phyloP scores from a whole-genome alignment of 2,797 vertebrate species.

The Brachymystax lenok region DNA sequence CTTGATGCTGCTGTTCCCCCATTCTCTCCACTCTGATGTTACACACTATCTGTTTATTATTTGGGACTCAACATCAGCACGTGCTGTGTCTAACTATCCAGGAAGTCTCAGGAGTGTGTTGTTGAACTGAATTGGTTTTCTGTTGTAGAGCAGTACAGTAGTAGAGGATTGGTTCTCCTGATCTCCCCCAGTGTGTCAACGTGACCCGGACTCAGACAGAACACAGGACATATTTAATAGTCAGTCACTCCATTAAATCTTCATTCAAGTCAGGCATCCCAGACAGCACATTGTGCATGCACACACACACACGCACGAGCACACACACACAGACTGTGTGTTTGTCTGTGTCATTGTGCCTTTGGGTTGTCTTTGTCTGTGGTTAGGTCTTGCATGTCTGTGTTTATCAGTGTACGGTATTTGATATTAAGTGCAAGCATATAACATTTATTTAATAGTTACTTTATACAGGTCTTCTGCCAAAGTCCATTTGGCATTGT shows the following conservation, averaged over 20 bases:
- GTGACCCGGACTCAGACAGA: not conserved
- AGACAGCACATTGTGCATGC: not conserved
- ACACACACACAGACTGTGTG: too few relatives aligned
- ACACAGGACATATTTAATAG: conserved; percentile 5
- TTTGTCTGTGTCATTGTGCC: too few relatives aligned
- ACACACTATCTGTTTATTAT: not conserved
- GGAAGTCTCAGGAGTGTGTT: not conserved
- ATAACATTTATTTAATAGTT: too few relatives aligned
- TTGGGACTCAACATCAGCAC: not conserved
- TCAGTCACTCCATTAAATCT: not conserved
- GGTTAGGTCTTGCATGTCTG: not conserved
- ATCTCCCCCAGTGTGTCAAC: not conserved
- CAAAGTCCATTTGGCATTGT: not conserved
- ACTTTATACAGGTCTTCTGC: not conserved
- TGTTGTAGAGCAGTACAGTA: not conserved
- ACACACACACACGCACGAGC: not conserved
- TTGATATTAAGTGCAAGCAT: too few relatives aligned
- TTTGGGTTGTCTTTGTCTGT: too few relatives aligned
- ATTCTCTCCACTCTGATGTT: not conserved
- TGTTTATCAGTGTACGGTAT: not conserved
- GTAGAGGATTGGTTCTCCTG: not conserved
- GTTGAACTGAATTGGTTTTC: not conserved
- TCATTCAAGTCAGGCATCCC: conserved; percentile 4
- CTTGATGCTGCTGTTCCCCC: not conserved
- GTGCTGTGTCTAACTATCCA: not conserved